Evolutionary conservation across 2,113 vertebrate species (phyloP), one percentile per base, ranked within the genome.

Genomic region (Microcebus griseorufus): DNA sequence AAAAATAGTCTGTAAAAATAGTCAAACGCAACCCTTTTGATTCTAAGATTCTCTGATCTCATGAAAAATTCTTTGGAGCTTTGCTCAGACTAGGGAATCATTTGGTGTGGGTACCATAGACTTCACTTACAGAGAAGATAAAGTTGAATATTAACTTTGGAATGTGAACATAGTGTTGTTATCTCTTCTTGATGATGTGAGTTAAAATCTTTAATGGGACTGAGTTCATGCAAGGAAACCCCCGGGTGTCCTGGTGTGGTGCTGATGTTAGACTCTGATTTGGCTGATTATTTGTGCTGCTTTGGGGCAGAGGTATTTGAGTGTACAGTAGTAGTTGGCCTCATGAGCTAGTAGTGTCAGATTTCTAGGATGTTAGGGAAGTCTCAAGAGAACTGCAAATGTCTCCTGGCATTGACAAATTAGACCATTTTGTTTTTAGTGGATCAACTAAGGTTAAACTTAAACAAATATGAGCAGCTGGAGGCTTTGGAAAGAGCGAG

Each of bases 381-480:
- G 23, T 65, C 84, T 96, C 29, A 16, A 48, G 88, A 0, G 96
- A 80, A 5, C 48, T 79, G 70, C 92, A 45, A 20, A 4, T 79
- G 58, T 93, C 96, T 96, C 2, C 2, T 88, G 92, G 94, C 55
- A 2, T 45, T 73, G 34, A 48, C 94, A 93, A 29, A 73, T 86
- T 94, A 82, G 84, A 65, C 58, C 22, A 0, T 55, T 92, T 96
- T 37, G 65, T 53, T 37, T 86, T 93, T 75, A 69, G 90, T n/a
- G 48, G 84, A 85, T 96, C 95, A 16, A 0, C 88, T 95, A 88
- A 97, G 96, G 96, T 95, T 96, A 97, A 97, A 94, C 89, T 90
- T 97, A 98, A 96, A 93, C 96, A 98, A 97, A 97, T 94, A 96
- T 7, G 93, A 97, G 96, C 88, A 79, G 95, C 97, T 97, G 97